Evolutionary conservation across 2,888 invertebrate genomes (phyloP), one percentile per base, ranked within the genome.

Genomic region (Acrobasis consociella): DNA sequence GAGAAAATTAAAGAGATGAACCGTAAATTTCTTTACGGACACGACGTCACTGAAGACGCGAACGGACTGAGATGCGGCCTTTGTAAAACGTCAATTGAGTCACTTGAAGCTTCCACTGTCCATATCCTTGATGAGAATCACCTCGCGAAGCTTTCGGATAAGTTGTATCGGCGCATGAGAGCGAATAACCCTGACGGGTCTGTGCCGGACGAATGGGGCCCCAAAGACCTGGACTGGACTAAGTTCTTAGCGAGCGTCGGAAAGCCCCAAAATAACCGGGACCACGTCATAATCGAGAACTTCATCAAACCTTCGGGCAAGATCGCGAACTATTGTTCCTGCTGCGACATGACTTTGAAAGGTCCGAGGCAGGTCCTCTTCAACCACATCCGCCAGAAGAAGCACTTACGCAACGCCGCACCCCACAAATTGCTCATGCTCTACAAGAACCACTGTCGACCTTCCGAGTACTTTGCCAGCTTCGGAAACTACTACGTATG

Each of bases 321-420:
- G 74, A 81, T 90, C 5, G 86, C 88, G 0, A 91, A 91, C 67
- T 88, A 82, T 63, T 92, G 92, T 65, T 80, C 84, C 0, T 91
- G 91, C 64, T 92, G 92, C 60, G 92, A 91, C 16, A 88, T 91
- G 87, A 89, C 86, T 0, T 60, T 92, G 53, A 92, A 92, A 60
- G 92, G 92, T 1, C 91, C 91, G 0, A 73, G 92, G 5, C 92
- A 92, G 70, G 89, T 92, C 22, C 71, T 92, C 1, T 92, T 92
- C 75, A 92, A 91, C 58, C 92, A 92, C 58, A 89, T 91, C 5
- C 87, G 92, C 0, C 92, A 92, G 73, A 92, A 92, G 73, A 92
- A 92, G 69, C 92, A 92, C 73, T 68, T 92, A 55, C 74, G 92
- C 7, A 91, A 92, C 72, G 89, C 91, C 0, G 92, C 92, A 0